Conservation (phyloP, 2,888 invertebrate species). For the Leptarthrus brevirostris region DNA sequence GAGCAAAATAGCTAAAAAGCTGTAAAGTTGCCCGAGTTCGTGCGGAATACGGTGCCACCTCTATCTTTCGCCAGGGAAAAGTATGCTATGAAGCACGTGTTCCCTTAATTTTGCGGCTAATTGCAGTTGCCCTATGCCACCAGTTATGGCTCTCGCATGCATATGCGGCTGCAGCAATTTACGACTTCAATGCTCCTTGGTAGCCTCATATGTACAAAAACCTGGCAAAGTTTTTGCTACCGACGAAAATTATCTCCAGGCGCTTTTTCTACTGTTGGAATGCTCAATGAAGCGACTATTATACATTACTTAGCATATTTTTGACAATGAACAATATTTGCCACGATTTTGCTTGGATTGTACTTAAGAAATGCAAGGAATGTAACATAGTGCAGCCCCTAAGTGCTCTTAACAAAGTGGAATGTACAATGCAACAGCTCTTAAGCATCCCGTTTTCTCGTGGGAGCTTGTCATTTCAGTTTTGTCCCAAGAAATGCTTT, state of each 20-base stretch:
- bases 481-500: too few species aligned
- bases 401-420: too few species aligned
- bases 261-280: background rate
- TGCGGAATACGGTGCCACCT: background rate
- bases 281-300: background rate
- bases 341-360: background rate
- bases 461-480: too few species aligned
- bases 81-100: slow-evolving; percentile 1
- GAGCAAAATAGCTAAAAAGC: background rate
- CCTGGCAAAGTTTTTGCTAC: background rate
- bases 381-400: background rate
- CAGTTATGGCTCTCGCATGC: background rate
- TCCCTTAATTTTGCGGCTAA: slow-evolving; percentile 6
- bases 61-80: background rate
- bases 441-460: too few species aligned
- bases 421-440: too few species aligned
- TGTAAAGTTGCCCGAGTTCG: background rate
- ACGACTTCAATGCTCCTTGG: background rate
- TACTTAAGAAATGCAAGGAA: background rate
- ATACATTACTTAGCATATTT: background rate
- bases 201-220: background rate
- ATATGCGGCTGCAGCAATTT: background rate
- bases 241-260: background rate
- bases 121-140: slow-evolving; percentile 3
- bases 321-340: background rate